These are phyloP conservation scores for Phoxinus dragarum DNA, from an alignment of 2,797 vertebrate genomes.

Conservation along the genomic window DNA sequence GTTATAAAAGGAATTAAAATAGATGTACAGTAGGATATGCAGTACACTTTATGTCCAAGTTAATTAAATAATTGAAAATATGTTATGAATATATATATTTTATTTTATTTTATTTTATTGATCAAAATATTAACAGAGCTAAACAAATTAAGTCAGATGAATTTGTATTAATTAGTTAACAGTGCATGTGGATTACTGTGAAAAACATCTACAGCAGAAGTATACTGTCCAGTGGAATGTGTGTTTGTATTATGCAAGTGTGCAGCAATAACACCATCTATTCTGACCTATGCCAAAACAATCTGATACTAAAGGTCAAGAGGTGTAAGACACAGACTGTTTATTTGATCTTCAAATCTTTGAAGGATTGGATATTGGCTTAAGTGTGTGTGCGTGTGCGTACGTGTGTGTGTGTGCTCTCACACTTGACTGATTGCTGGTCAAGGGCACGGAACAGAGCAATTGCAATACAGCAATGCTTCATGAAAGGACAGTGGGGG, in stretches of 20 bases:
- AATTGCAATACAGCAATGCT: constrained; percentile 34
- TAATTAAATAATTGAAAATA: background rate
- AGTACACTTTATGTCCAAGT: too few species aligned
- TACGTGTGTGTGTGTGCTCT: constrained; percentile 33
- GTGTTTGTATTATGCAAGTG: constrained; percentile 2
- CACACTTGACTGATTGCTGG: constrained; percentile 42
- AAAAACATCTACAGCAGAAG: background rate
- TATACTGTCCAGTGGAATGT: background rate
- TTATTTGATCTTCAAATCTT: constrained; percentile 38
- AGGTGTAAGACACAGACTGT: constrained; percentile 2
- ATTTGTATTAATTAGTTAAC: background rate
- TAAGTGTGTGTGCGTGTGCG: constrained; percentile 41
- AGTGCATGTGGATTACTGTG: background rate
- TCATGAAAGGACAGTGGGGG: constrained; percentile 3
- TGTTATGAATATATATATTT: background rate
- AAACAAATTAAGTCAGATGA: background rate
- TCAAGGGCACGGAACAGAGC: constrained; percentile 39
- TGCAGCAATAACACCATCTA: background rate
- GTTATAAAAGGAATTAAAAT: too few species aligned
- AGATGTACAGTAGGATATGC: too few species aligned
- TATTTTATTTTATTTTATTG: background rate
- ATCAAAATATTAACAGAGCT: background rate
- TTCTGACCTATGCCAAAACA: constrained; percentile 2
- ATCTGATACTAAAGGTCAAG: constrained; percentile 18
- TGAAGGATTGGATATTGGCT: constrained; percentile 5